A percentile compares a stretch with the other conserved stretches of the same genome.
Evolutionary conservation across 2,888 invertebrate species (phyloP).

Genomic region (Teleiodes luculella): DNA sequence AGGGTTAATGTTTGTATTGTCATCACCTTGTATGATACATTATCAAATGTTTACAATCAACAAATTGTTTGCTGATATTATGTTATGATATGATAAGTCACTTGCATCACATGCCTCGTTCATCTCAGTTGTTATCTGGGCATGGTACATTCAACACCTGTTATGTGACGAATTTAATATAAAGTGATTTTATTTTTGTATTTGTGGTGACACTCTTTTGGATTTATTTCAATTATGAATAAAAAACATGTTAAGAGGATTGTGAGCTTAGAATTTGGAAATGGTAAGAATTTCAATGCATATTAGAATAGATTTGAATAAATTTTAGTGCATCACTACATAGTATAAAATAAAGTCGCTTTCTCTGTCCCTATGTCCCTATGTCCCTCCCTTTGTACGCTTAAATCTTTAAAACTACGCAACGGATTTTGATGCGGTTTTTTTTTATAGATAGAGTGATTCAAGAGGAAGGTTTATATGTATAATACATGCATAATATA

Average conservation of each 20-base stretch:
- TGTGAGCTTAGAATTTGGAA: background rate
- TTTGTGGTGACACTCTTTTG: background rate
- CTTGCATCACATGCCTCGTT: background rate
- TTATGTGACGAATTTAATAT: background rate
- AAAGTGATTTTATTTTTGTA: too few species aligned
- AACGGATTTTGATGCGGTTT: too few species aligned
- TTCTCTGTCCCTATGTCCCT: too few species aligned
- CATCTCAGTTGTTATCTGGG: slow-evolving; percentile 2
- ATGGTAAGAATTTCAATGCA: background rate
- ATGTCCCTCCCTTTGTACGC: too few species aligned
- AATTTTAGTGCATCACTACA: background rate
- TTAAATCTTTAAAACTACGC: too few species aligned
- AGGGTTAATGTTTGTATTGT: background rate
- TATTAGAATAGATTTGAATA: background rate
- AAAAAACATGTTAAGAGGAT: background rate
- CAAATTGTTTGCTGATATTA: slow-evolving; percentile 2
- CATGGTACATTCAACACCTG: background rate
- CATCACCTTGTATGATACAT: background rate
- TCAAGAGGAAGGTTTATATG: too few species aligned
- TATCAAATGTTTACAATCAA: slow-evolving; percentile 6
- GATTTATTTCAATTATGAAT: background rate
- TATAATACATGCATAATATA: too few species aligned
- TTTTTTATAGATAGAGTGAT: too few species aligned
- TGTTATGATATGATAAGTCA: slow-evolving; percentile 1
- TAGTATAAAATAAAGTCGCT: too few species aligned